A percentile compares a stretch with the other conserved stretches of the same genome.
phyloP scores from a whole-genome alignment of 2,888 invertebrate genomes.

The Pyrocoelia pectoralis region DNA sequence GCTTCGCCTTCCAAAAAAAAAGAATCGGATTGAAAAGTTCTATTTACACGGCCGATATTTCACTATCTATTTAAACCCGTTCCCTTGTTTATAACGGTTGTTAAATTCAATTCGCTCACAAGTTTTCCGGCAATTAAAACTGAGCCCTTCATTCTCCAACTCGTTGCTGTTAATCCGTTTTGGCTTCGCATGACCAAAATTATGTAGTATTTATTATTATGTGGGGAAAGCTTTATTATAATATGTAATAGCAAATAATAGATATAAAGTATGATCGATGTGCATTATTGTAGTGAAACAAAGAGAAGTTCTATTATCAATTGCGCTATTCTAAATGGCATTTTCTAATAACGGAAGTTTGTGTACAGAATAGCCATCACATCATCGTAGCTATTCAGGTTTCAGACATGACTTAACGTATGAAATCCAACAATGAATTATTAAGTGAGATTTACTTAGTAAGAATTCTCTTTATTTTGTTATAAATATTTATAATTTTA shows the following conservation, averaged over 20 bases:
- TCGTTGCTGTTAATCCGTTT: background rate
- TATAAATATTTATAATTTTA: too few species aligned
- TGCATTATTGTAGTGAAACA: background rate
- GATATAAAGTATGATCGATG: background rate
- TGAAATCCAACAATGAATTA: too few species aligned
- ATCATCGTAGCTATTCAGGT: too few species aligned
- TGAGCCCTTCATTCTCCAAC: background rate
- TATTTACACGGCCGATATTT: constrained; percentile 21
- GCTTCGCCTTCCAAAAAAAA: constrained; percentile 12
- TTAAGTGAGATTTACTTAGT: too few species aligned
- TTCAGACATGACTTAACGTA: too few species aligned
- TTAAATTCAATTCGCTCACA: too few species aligned
- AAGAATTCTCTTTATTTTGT: too few species aligned
- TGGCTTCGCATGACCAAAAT: background rate
- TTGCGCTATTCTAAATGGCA: background rate
- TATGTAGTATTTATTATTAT: constrained; percentile 18
- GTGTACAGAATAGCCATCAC: background rate
- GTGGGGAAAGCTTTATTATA: background rate
- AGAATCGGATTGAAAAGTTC: constrained; percentile 18
- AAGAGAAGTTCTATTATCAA: background rate
- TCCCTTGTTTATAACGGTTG: constrained; percentile 10
- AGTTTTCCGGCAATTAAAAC: background rate
- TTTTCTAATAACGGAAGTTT: constrained; percentile 4
- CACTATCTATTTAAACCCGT: constrained; percentile 7
- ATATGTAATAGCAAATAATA: background rate